These are phyloP conservation scores for Micrasema longulum DNA, from an alignment of 1,140 invertebrate species.

Conservation along the genomic window DNA sequence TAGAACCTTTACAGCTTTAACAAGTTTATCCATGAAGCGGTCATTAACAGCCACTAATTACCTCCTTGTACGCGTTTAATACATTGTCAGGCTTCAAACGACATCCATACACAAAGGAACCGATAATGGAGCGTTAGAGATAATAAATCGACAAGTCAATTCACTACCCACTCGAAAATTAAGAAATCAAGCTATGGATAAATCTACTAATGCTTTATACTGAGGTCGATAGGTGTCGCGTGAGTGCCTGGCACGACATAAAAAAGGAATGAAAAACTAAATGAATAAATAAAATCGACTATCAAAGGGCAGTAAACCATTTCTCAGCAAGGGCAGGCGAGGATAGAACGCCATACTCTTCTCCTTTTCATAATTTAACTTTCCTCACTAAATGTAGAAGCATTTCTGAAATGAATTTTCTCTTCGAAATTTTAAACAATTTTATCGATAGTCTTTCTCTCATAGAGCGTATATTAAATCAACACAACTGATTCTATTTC, in stretches of 20 bases:
- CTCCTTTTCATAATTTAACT: no score
- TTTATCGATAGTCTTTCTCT: no score
- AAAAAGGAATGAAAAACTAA: no score
- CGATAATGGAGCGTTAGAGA: slow-evolving; percentile 24
- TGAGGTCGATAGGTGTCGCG: slow-evolving; percentile 37
- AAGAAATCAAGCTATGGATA: slow-evolving; percentile 39
- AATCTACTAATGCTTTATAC: slow-evolving; percentile 34
- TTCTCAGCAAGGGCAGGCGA: no score
- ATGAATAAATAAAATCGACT: no score
- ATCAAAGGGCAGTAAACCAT: no score
- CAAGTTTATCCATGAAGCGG: neutral
- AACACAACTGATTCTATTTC: no score
- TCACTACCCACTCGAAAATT: slow-evolving; percentile 35
- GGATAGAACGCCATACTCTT: no score
- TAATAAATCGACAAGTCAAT: slow-evolving; percentile 40
- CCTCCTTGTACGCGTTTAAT: neutral
- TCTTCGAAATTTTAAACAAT: no score
- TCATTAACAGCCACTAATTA: slow-evolving; percentile 23
- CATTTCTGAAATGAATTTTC: no score
- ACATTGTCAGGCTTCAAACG: neutral
- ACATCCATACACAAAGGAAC: slow-evolving; percentile 29
- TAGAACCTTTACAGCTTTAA: neutral
- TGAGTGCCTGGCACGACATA: neutral
- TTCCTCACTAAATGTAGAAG: no score
- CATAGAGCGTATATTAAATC: no score